Percentiles rank a stretch among this genome's conserved stretches.
Conservation (phyloP, 2,113 vertebrate genomes). For the Sebastes fasciatus region DNA sequence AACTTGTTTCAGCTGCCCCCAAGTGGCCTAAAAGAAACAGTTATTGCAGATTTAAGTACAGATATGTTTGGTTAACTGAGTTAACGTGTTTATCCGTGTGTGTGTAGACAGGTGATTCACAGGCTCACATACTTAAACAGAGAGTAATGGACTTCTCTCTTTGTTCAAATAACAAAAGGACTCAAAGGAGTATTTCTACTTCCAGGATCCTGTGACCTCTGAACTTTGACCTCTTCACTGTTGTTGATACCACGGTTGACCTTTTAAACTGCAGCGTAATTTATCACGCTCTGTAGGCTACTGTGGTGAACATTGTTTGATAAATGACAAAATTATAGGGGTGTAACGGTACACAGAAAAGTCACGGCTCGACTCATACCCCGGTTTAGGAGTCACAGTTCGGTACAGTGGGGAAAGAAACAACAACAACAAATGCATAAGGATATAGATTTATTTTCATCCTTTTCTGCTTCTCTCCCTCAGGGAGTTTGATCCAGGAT, state of each 20-base stretch:
- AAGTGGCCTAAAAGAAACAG: too few species aligned
- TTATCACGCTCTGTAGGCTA: background rate
- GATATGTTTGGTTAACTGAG: background rate
- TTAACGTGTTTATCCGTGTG: background rate
- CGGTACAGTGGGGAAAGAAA: too few species aligned
- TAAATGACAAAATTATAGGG: background rate
- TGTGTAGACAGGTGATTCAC: background rate
- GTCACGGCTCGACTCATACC: background rate
- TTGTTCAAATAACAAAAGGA: conserved; percentile 19
- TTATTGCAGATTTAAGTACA: too few species aligned
- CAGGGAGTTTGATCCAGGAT: conserved; percentile 67
- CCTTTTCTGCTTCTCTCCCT: background rate
- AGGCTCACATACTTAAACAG: background rate
- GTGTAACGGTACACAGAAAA: background rate
- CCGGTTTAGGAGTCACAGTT: too few species aligned
- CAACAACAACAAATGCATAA: too few species aligned
- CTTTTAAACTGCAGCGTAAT: background rate
- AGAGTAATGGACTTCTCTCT: conserved; percentile 7
- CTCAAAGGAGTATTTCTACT: background rate
- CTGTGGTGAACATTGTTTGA: background rate
- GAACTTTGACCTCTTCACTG: conserved; percentile 8
- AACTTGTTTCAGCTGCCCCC: too few species aligned
- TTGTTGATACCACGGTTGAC: background rate
- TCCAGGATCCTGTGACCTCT: conserved; percentile 10
- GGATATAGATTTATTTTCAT: background rate